Base-by-base conservation (phyloP, 92 coral and sea anemone species). In the Phymanthus crucifer region DNA sequence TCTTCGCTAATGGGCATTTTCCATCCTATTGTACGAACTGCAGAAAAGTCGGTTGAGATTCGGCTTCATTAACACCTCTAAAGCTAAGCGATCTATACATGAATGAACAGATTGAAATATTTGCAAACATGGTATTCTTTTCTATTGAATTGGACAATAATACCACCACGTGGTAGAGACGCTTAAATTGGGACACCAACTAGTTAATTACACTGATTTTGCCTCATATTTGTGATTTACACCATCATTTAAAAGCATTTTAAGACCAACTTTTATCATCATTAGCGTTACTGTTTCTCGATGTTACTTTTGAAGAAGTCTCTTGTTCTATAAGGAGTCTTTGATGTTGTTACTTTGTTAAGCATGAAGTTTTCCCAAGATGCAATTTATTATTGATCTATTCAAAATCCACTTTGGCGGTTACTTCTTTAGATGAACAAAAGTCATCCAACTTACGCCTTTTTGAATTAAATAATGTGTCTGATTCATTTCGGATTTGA, bases 21-120 rank as follows among this genome's bases (percentile, higher is more conserved):
- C 73, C 21, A 61, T 18, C 36, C 50, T n/a, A 77, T 77, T 64
- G 81, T 77, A 77, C 56, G 34, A 47, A 61, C 34, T 69, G 24
- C 14, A 69, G 73, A n/a, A 33, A 69, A 38, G 18, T 38, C 43
- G 47, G 18, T 34, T 69, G 73, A 38, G 34, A 31, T 13, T 34
- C 46, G 36, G 81, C 68, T 77, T 77, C 81, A 77, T 77, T 77
- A 77, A 77, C 81, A 70, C 81, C 81, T 77, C 47, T 57, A 77
- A 77, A 70, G 12, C 81, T 52, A 61, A 52, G 38, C 81, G 65
- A 57, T 77, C 68, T 77, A 77, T 31, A 61, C 38, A 14, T 65
- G 81, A 82, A 56, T 54, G 86, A 74, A 58, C 32, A 56, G 66
- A 50, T 33, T 45, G 11, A 82, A 82, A 82, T 74, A 82, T 82